phyloP scores from a whole-genome alignment of 2,797 vertebrate genomes.

The Rhinoraja longicauda region DNA sequence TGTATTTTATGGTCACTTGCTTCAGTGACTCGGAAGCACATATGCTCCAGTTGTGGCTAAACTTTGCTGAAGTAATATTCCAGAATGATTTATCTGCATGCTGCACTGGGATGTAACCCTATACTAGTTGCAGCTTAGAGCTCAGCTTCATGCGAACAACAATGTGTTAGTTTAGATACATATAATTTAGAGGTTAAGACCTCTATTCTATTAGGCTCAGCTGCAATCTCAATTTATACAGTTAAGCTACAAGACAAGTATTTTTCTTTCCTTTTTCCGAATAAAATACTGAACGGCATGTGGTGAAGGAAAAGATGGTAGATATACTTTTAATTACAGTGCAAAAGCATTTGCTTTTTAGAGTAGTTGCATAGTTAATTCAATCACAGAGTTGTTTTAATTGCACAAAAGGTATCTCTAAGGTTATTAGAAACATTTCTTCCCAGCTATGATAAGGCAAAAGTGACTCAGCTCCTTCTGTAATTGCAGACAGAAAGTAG shows the following conservation, averaged over 20 bases:
- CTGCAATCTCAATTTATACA: conserved; percentile 39
- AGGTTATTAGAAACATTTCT: conserved; percentile 60
- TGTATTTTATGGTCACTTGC: conserved; percentile 74
- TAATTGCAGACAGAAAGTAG: conserved; percentile 41
- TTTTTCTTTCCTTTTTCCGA: conserved; percentile 39
- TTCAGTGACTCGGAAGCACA: conserved; percentile 68
- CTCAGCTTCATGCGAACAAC: conserved; percentile 56
- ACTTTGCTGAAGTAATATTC: conserved; percentile 67
- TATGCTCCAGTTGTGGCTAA: conserved; percentile 63
- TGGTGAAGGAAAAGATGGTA: conserved; percentile 49
- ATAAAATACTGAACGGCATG: neutral
- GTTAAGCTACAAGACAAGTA: conserved; percentile 41
- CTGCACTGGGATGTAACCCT: conserved; percentile 67
- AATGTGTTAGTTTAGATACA: conserved; percentile 70
- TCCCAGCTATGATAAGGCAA: conserved; percentile 47
- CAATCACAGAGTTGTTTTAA: conserved; percentile 46
- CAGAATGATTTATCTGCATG: conserved; percentile 70
- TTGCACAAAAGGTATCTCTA: conserved; percentile 50
- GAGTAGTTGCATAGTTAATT: conserved; percentile 37
- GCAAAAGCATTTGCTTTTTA: conserved; percentile 51
- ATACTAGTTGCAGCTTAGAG: conserved; percentile 58
- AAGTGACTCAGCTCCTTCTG: conserved; percentile 47
- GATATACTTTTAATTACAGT: conserved; percentile 63
- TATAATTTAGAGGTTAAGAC: conserved; percentile 65
- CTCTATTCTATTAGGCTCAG: conserved; percentile 57